phyloP scores from a whole-genome alignment of 2,797 vertebrate species.

The Lepus oiostolus region DNA sequence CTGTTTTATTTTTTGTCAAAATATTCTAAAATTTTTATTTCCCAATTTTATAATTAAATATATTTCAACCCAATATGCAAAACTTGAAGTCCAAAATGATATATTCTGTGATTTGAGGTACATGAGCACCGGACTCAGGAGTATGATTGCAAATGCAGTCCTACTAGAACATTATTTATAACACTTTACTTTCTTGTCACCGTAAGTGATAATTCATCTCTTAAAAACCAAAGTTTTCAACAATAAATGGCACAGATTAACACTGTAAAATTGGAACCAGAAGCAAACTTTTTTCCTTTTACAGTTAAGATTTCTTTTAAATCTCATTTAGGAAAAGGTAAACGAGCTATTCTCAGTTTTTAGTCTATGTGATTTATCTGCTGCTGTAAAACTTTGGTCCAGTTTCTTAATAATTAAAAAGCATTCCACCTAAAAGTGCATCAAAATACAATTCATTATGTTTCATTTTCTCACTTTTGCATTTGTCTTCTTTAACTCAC shows the following conservation, averaged over 20 bases:
- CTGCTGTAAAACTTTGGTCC: background rate
- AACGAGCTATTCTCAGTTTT: background rate
- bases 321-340: background rate
- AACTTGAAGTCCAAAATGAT: background rate
- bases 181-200: background rate
- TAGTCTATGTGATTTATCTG: background rate
- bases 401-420: background rate
- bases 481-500: background rate
- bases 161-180: background rate
- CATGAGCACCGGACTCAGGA: background rate
- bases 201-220: background rate
- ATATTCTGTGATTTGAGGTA: background rate
- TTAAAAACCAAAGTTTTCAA: constrained; percentile 32
- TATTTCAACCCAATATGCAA: background rate
- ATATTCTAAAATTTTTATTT: background rate
- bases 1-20: background rate
- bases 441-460: background rate
- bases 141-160: background rate
- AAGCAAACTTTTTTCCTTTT: background rate
- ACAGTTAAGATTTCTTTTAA: constrained; percentile 11
- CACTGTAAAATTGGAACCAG: background rate
- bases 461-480: background rate
- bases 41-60: background rate
- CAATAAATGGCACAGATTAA: background rate
- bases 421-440: background rate